phyloP scores from a whole-genome alignment of 1,140 invertebrate species.

The Zaprionus ghesquierei region DNA sequence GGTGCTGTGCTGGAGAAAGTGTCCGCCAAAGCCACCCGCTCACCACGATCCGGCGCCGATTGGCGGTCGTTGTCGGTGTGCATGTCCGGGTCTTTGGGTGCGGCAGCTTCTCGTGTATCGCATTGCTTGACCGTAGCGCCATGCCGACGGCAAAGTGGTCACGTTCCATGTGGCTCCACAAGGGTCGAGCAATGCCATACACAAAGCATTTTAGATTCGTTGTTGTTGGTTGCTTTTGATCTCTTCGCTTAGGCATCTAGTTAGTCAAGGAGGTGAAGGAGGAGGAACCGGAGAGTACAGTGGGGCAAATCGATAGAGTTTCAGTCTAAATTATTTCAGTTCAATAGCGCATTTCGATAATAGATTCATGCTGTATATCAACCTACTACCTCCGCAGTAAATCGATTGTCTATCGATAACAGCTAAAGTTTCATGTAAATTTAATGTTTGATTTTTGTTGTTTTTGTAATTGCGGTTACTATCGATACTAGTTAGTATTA shows the following conservation, averaged over 20 bases:
- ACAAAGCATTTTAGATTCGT: slow-evolving; percentile 76
- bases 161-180: not conserved
- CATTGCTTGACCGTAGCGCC: slow-evolving; percentile 48
- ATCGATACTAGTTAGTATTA: too few relatives aligned
- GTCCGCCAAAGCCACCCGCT: slow-evolving; percentile 23
- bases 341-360: not conserved
- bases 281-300: too few relatives aligned
- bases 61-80: slow-evolving; percentile 18
- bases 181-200: slow-evolving; percentile 57
- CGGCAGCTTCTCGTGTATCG: slow-evolving; percentile 53
- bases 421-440: not conserved
- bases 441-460: too few relatives aligned
- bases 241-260: slow-evolving; percentile 57
- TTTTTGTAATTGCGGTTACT: too few relatives aligned
- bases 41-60: slow-evolving; percentile 2
- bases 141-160: not conserved
- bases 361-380: slow-evolving; percentile 29
- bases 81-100: slow-evolving; percentile 37
- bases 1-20: slow-evolving; percentile 24
- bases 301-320: not conserved
- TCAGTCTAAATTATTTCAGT: not conserved
- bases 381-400: slow-evolving; percentile 65
- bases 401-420: not conserved
- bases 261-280: not conserved
- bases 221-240: slow-evolving; percentile 83